Percentiles rank a stretch among this genome's conserved stretches.
These are phyloP conservation scores for Lordiphosa mommai DNA, from an alignment of 1,140 invertebrate species.

Conservation along the genomic window DNA sequence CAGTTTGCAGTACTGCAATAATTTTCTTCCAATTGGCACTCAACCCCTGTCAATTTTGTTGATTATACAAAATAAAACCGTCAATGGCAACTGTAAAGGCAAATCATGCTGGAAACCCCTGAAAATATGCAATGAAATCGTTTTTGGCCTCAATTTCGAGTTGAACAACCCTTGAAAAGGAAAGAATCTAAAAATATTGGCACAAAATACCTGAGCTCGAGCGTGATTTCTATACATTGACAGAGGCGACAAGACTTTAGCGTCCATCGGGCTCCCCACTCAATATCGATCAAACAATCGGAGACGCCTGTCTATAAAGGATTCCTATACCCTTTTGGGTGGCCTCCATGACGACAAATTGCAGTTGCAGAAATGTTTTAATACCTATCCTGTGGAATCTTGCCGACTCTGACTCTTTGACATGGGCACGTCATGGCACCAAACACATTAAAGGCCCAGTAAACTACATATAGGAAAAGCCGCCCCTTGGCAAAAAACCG, in stretches of 20 bases:
- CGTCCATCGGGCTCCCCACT: slow-evolving; percentile 19
- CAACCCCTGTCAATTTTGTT: slow-evolving; percentile 29
- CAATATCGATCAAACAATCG: slow-evolving; percentile 61
- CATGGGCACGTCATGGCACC: slow-evolving; percentile 70
- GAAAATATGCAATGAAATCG: slow-evolving; percentile 57
- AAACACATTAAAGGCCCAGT: slow-evolving; percentile 72
- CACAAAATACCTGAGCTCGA: slow-evolving; percentile 42
- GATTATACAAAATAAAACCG: slow-evolving; percentile 33
- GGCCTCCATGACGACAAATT: slow-evolving; percentile 29
- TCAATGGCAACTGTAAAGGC: slow-evolving; percentile 42
- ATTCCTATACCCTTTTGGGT: neutral
- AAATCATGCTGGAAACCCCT: slow-evolving; percentile 18
- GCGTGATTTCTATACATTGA: slow-evolving; percentile 63
- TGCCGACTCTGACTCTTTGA: slow-evolving; percentile 10
- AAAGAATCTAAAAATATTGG: slow-evolving; percentile 45
- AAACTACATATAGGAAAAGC: slow-evolving; percentile 32
- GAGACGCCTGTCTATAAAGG: slow-evolving; percentile 2
- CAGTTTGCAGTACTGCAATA: neutral
- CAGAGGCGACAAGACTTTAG: slow-evolving; percentile 25
- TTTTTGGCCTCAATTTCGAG: slow-evolving; percentile 63
- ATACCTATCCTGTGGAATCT: slow-evolving; percentile 64
- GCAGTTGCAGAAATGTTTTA: slow-evolving; percentile 50
- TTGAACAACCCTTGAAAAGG: slow-evolving; percentile 50
- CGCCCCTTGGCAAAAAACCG: slow-evolving; percentile 5
- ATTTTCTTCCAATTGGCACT: too few species aligned